Evolutionary conservation across 2,113 vertebrate species (phyloP).

Genomic region (Psilopsiagon aurifrons): DNA sequence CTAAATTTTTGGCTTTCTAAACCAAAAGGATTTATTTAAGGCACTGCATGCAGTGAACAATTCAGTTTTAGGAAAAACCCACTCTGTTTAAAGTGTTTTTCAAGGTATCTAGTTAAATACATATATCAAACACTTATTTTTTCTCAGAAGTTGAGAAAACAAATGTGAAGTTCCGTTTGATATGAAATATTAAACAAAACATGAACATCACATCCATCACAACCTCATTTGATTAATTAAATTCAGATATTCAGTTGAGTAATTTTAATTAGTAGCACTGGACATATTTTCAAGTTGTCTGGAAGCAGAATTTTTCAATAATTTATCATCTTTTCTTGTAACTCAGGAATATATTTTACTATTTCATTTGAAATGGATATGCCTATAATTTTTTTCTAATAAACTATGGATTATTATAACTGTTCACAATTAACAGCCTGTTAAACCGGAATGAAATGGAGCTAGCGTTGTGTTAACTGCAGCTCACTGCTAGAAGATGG

Average conservation of each 20-base stretch:
- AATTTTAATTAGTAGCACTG: constrained; percentile 48
- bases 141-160: neutral
- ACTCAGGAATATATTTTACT: constrained; percentile 16
- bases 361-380: neutral
- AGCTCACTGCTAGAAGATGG: neutral
- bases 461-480: neutral
- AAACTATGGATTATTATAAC: neutral
- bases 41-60: neutral
- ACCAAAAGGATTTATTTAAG: neutral
- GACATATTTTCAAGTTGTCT: constrained; percentile 21
- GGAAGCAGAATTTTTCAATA: constrained; percentile 40
- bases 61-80: neutral
- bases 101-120: neutral
- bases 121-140: neutral
- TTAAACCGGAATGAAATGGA: neutral
- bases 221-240: constrained; percentile 49
- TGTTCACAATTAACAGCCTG: neutral
- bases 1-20: neutral
- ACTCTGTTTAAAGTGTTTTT: neutral
- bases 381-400: neutral
- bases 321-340: constrained; percentile 43
- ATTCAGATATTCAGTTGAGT: constrained; percentile 28
- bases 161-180: constrained; percentile 1
- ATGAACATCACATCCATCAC: constrained; percentile 27
- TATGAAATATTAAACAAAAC: constrained; percentile 22